Evolutionary conservation across 2,113 vertebrate species (phyloP).

Genomic region (Crocuta crocuta): DNA sequence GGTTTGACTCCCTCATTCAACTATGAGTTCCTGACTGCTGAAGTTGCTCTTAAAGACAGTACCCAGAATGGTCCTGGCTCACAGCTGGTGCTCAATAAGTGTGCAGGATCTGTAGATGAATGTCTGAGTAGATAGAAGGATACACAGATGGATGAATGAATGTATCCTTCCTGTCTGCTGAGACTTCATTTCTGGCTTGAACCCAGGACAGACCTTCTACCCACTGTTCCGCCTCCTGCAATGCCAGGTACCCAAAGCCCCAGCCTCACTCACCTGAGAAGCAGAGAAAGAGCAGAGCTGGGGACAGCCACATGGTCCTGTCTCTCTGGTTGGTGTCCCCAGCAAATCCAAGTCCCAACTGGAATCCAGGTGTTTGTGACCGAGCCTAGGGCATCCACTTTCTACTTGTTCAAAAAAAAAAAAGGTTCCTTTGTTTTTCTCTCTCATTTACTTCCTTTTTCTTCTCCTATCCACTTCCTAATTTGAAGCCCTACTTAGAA

Average conservation of each 20-base stretch:
- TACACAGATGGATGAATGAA: background rate
- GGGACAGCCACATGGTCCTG: slow-evolving; percentile 24
- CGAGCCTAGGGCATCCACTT: background rate
- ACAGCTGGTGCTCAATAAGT: background rate
- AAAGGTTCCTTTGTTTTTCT: background rate
- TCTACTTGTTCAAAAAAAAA: background rate
- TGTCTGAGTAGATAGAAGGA: background rate
- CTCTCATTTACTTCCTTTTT: background rate
- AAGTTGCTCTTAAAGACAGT: background rate
- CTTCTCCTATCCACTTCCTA: background rate
- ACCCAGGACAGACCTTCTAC: background rate
- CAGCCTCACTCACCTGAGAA: slow-evolving; percentile 57
- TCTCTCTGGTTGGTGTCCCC: background rate
- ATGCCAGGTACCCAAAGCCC: background rate
- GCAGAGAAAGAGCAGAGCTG: slow-evolving; percentile 54
- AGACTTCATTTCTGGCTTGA: background rate
- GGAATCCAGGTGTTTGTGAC: background rate
- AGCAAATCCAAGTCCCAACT: background rate
- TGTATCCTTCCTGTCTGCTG: background rate
- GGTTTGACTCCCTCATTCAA: background rate
- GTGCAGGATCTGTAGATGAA: background rate
- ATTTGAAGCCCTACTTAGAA: slow-evolving; percentile 4
- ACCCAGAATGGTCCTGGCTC: background rate
- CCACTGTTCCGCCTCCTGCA: background rate
- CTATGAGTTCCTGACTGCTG: background rate